A percentile compares a stretch with the other conserved stretches of the same genome.
Conservation (phyloP, 2,797 vertebrate genomes). For the Cynodonichthys magdalenae region DNA sequence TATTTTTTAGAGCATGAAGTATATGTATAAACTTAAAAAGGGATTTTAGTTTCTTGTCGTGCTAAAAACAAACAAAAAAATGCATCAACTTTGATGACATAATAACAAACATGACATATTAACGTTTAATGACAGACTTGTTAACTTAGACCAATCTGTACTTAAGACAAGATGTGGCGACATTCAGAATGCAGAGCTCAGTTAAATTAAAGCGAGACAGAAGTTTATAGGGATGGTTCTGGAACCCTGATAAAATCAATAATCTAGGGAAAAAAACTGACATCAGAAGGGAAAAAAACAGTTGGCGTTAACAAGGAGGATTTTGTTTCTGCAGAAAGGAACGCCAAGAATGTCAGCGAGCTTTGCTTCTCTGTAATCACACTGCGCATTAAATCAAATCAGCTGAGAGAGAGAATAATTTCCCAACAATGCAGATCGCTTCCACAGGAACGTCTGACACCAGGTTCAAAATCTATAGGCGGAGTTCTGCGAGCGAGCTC, state of each 20-base stretch:
- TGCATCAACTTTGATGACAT: too few relatives aligned
- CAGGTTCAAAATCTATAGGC: not conserved
- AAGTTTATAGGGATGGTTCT: conserved; percentile 56
- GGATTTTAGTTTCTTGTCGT: too few relatives aligned
- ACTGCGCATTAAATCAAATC: conserved; percentile 43
- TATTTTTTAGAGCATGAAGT: too few relatives aligned
- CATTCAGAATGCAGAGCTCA: not conserved
- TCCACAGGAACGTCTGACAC: conserved; percentile 20
- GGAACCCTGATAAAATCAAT: conserved; percentile 33
- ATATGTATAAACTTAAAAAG: too few relatives aligned
- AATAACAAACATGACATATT: too few relatives aligned
- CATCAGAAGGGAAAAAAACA: conserved; percentile 9
- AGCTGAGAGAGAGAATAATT: conserved; percentile 22
- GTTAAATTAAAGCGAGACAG: not conserved
- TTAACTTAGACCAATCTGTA: not conserved
- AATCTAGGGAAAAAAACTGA: not conserved
- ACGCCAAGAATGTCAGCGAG: conserved; percentile 26
- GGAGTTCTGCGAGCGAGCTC: conserved; percentile 13
- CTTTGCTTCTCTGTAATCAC: conserved; percentile 20
- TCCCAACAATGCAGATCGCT: conserved; percentile 1
- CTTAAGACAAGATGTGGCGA: not conserved
- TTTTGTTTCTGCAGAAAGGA: conserved; percentile 38
- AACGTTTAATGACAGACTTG: not conserved
- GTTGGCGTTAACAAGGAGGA: conserved; percentile 26
- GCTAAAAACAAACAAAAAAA: too few relatives aligned